phyloP scores from a whole-genome alignment of 2,888 invertebrate species.

The Amiota communis region DNA sequence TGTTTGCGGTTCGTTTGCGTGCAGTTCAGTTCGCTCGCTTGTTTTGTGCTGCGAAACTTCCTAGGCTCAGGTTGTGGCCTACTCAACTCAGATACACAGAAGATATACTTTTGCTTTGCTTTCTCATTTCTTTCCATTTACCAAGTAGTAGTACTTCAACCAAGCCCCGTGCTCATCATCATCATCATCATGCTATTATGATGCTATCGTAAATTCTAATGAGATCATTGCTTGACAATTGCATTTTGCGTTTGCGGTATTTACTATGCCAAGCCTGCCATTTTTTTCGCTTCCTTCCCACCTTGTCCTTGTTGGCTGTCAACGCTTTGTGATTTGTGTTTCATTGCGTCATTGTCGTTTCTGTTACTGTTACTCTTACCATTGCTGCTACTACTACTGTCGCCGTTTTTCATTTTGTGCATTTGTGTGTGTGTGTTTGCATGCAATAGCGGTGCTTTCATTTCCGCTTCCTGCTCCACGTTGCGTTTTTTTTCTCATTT shows the following conservation, averaged over 20 bases:
- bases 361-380: constrained; percentile 48
- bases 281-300: constrained; percentile 40
- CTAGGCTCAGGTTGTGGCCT: constrained; percentile 14
- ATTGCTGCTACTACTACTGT: constrained; percentile 36
- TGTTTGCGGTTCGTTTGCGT: constrained; percentile 44
- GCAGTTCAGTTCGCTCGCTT: constrained; percentile 45
- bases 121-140: not conserved
- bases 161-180: constrained; percentile 28
- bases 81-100: not conserved
- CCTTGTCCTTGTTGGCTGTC: constrained; percentile 38
- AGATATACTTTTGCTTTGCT: not conserved
- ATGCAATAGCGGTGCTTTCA: constrained; percentile 46
- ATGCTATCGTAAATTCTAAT: constrained; percentile 53
- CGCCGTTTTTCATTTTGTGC: constrained; percentile 15
- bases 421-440: constrained; percentile 2
- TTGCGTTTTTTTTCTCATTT: not conserved
- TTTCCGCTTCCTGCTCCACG: constrained; percentile 56
- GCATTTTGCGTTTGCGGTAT: constrained; percentile 62
- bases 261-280: constrained; percentile 15
- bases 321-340: constrained; percentile 28
- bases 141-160: not conserved
- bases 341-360: constrained; percentile 42
- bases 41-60: constrained; percentile 28
- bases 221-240: constrained; percentile 72
- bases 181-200: constrained; percentile 20